Percentiles rank a stretch among this genome's conserved stretches.
Conservation (phyloP, 2,113 vertebrate species). For the Gymnarchus niloticus region DNA sequence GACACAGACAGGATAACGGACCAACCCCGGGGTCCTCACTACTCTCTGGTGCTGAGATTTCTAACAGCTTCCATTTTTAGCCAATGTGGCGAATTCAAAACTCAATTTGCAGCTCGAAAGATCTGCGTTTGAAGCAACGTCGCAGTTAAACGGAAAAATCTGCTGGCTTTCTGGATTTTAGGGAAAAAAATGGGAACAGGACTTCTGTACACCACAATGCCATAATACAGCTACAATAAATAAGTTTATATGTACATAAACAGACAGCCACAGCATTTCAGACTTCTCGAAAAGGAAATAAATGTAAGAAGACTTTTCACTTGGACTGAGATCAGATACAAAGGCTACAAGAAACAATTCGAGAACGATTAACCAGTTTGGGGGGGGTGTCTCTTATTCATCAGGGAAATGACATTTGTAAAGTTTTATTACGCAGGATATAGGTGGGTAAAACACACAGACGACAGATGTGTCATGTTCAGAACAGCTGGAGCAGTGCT, state of each 20-base stretch:
- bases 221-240: background rate
- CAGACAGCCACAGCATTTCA: background rate
- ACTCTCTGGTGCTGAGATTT: too few species aligned
- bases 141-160: background rate
- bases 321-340: background rate
- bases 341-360: background rate
- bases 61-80: too few species aligned
- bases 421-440: background rate
- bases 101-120: background rate
- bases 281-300: background rate
- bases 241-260: background rate
- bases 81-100: background rate
- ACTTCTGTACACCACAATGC: background rate
- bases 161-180: background rate
- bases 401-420: constrained; percentile 2
- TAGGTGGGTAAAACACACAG: background rate
- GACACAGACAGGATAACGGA: too few species aligned
- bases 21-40: too few species aligned
- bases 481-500: background rate
- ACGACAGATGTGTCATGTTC: background rate
- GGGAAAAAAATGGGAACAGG: background rate
- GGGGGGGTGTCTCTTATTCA: background rate
- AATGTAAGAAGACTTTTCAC: background rate
- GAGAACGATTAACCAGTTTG: background rate
- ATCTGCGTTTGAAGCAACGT: background rate